Percentiles rank a stretch among this genome's conserved stretches.
Conservation (phyloP, 2,888 invertebrate species). For the Campaea margaritaria region DNA sequence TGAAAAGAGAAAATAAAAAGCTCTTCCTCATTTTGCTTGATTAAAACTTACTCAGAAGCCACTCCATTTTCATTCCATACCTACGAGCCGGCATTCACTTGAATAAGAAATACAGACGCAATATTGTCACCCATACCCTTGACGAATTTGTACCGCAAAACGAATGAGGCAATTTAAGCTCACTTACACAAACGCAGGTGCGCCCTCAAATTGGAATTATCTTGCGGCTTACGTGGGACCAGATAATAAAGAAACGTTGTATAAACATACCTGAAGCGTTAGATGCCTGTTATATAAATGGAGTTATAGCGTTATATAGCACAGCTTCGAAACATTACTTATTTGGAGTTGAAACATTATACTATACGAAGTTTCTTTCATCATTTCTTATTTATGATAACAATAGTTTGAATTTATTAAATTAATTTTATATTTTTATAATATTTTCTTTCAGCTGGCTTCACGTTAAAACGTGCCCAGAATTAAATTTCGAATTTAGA, state of each 20-base stretch:
- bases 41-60: conserved; percentile 7
- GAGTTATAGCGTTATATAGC: not conserved
- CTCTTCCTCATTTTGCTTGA: conserved; percentile 3
- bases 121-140: conserved; percentile 35
- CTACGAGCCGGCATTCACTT: conserved; percentile 9
- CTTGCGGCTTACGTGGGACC: conserved; percentile 35
- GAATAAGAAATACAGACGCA: conserved; percentile 32
- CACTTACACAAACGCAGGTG: conserved; percentile 49
- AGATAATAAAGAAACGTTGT: conserved; percentile 44
- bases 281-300: conserved; percentile 8
- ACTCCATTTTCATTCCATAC: conserved; percentile 17
- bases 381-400: too few species aligned
- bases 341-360: not conserved
- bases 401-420: too few species aligned
- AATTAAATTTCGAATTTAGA: too few species aligned
- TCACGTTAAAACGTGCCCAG: too few species aligned
- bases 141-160: conserved; percentile 41
- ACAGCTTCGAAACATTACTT: not conserved
- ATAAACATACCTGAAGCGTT: conserved; percentile 16
- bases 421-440: too few species aligned
- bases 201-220: conserved; percentile 49
- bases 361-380: not conserved
- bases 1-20: not conserved
- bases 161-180: conserved; percentile 43
- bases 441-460: too few species aligned